Conservation (phyloP, 2,797 vertebrate genomes). For the Cyclura pinguis region DNA sequence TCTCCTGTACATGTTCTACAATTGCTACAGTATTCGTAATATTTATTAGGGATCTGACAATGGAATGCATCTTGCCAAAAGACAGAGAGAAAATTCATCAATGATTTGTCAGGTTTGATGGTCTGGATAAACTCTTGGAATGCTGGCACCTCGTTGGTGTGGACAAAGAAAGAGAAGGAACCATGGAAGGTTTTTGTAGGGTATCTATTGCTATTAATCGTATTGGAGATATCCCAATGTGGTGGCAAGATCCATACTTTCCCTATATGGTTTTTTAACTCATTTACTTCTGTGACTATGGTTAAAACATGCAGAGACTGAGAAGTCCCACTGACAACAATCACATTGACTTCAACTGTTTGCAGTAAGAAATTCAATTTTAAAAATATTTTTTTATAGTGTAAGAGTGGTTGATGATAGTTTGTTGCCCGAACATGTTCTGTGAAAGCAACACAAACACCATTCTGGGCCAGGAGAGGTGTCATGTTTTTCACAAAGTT, state of each 20-base stretch:
- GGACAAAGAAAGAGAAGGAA: background rate
- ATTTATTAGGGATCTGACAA: background rate
- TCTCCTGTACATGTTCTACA: background rate
- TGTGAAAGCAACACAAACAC: slow-evolving; percentile 16
- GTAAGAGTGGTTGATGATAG: background rate
- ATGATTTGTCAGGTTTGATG: background rate
- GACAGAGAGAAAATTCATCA: slow-evolving; percentile 4
- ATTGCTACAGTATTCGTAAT: background rate
- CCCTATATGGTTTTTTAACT: background rate
- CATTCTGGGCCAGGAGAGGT: background rate
- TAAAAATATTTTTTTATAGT: background rate
- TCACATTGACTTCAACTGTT: background rate
- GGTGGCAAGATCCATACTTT: slow-evolving; percentile 11
- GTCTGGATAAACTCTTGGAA: background rate
- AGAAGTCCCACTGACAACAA: background rate
- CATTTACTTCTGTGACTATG: background rate
- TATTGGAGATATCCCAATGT: slow-evolving; percentile 1
- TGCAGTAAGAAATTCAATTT: background rate
- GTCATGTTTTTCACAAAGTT: background rate
- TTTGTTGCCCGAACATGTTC: background rate
- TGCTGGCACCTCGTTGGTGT: background rate
- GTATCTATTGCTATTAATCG: background rate
- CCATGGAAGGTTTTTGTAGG: background rate
- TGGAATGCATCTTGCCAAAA: slow-evolving; percentile 23
- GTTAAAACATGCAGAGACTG: background rate